Percentiles rank a stretch among this genome's conserved stretches.
Evolutionary conservation across 2,888 invertebrate genomes (phyloP).

Genomic region (Copidosoma aretas): DNA sequence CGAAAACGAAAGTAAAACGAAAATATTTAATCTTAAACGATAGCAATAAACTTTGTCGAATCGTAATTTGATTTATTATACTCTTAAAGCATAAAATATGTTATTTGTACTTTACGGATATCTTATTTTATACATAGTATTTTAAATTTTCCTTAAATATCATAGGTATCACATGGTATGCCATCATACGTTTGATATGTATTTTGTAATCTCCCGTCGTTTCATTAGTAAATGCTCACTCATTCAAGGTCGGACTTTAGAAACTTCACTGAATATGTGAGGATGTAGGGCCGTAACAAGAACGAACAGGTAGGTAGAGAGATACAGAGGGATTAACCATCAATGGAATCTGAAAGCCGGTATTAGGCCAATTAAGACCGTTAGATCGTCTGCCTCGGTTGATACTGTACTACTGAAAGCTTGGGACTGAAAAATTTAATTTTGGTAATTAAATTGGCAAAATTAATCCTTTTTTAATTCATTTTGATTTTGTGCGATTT

Average conservation of each 20-base stretch:
- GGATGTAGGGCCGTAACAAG: neutral
- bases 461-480: no score
- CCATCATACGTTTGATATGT: no score
- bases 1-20: no score
- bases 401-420: neutral
- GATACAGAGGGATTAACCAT: neutral
- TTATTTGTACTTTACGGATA: no score
- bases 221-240: neutral
- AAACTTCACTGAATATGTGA: neutral
- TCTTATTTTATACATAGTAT: no score
- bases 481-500: no score
- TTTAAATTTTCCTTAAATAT: no score
- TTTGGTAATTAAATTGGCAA: no score
- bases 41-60: no score
- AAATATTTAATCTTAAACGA: no score
- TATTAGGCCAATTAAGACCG: constrained; percentile 24
- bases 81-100: no score
- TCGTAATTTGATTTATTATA: no score
- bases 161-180: neutral
- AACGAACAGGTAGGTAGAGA: neutral
- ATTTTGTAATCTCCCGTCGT: neutral
- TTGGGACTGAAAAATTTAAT: neutral
- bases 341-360: neutral
- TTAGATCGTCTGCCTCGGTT: neutral
- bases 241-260: neutral